Evolutionary conservation across 2,113 vertebrate genomes (phyloP).

Genomic region (Megalops atlanticus): DNA sequence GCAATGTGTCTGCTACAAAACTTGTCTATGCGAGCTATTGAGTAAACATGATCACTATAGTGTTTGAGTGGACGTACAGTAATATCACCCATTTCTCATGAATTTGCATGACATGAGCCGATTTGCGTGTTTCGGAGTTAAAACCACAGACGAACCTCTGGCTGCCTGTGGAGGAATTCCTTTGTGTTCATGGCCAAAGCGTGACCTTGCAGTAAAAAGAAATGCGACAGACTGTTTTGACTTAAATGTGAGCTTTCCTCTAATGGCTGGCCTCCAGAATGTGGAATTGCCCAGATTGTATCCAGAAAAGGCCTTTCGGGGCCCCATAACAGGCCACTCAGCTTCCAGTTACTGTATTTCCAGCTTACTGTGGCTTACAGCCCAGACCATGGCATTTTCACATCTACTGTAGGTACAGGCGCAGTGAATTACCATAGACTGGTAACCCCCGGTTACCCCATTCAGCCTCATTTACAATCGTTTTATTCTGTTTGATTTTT

Average conservation of each 20-base stretch:
- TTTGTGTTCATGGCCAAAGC: slow-evolving; percentile 3
- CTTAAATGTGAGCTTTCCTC: background rate
- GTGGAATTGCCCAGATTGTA: slow-evolving; percentile 29
- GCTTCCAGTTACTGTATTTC: slow-evolving; percentile 20
- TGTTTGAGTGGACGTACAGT: background rate
- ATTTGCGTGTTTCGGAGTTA: background rate
- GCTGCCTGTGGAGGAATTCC: slow-evolving; percentile 11
- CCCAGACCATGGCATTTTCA: slow-evolving; percentile 24
- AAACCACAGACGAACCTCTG: background rate
- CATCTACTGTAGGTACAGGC: slow-evolving; percentile 8
- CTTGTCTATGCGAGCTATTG: background rate
- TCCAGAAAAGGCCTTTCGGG: slow-evolving; percentile 28
- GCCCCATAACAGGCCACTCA: slow-evolving; percentile 19
- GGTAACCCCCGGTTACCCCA: too few relatives aligned
- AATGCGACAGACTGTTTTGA: background rate
- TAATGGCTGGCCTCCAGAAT: slow-evolving; percentile 11
- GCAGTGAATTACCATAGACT: background rate
- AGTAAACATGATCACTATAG: background rate
- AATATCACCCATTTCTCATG: too few relatives aligned
- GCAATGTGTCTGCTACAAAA: too few relatives aligned
- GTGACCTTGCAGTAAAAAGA: slow-evolving; percentile 20
- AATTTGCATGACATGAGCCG: background rate
- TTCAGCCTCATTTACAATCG: too few relatives aligned
- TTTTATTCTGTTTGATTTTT: too few relatives aligned
- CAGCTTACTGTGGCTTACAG: slow-evolving; percentile 47